phyloP scores from a whole-genome alignment of 2,888 invertebrate species.

The Drepanosiphum platanoidis region DNA sequence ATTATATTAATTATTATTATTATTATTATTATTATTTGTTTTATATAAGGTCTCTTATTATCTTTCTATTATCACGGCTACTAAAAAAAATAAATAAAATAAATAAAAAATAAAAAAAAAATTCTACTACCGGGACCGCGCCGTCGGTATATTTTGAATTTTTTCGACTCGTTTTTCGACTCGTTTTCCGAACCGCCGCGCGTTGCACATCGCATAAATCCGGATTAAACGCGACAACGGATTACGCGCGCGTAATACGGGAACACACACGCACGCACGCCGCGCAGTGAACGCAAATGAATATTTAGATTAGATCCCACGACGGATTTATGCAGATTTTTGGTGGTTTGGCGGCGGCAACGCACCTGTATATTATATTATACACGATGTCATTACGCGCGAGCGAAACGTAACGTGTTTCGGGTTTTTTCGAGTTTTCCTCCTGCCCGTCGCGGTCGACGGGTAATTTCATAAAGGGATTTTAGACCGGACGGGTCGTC shows the following conservation, averaged over 20 bases:
- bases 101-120: too few species aligned
- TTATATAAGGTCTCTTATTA: too few species aligned
- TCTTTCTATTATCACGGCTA: too few species aligned
- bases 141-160: too few species aligned
- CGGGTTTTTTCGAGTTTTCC: not conserved
- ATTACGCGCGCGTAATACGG: conserved; percentile 17
- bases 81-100: too few species aligned
- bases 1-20: too few species aligned
- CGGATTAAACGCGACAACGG: conserved; percentile 50
- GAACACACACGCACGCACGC: not conserved
- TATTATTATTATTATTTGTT: too few species aligned
- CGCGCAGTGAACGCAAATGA: conserved; percentile 8
- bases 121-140: too few species aligned
- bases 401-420: not conserved
- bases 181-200: conserved; percentile 33
- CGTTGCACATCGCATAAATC: conserved; percentile 35
- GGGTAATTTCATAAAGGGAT: conserved; percentile 45
- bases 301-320: conserved; percentile 29
- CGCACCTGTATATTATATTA: not conserved
- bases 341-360: not conserved
- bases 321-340: conserved; percentile 33
- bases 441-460: not conserved
- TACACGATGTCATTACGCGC: not conserved
- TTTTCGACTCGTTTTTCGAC: conserved; percentile 43
- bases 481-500: conserved; percentile 3